These are phyloP conservation scores for Leptestheria dahalacensis DNA, from an alignment of 1,140 invertebrate genomes.

Conservation along the genomic window DNA sequence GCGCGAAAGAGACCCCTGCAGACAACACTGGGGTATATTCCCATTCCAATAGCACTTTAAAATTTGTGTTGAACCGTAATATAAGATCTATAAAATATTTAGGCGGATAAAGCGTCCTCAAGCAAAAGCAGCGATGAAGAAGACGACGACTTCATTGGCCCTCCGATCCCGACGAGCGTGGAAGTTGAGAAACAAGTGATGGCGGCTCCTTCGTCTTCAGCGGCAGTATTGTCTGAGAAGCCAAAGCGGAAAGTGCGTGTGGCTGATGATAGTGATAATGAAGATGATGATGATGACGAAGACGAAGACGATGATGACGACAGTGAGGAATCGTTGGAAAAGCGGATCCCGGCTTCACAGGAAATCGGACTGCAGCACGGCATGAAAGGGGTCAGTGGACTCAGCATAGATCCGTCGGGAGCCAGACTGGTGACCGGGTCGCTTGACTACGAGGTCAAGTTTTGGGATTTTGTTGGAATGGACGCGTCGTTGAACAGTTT, in stretches of 20 bases:
- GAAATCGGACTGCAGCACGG: slow-evolving; percentile 76
- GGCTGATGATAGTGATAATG: slow-evolving; percentile 17
- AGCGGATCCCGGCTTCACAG: slow-evolving; percentile 56
- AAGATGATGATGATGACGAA: slow-evolving; percentile 25
- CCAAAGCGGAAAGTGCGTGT: slow-evolving; percentile 11
- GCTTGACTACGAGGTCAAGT: slow-evolving; percentile 85
- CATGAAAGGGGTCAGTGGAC: slow-evolving; percentile 64
- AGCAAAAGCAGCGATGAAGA: too few relatives aligned
- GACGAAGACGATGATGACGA: slow-evolving; percentile 38
- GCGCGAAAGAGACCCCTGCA: slow-evolving; percentile 19
- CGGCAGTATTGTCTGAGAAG: slow-evolving; percentile 5
- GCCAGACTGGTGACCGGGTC: slow-evolving; percentile 82
- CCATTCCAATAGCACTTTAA: too few relatives aligned
- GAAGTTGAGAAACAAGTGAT: slow-evolving; percentile 20
- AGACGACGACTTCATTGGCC: background rate
- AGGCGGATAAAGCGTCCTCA: too few relatives aligned
- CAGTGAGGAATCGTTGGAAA: slow-evolving; percentile 31
- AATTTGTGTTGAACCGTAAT: slow-evolving; percentile 16
- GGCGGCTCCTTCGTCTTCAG: slow-evolving; percentile 24
- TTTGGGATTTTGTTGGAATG: slow-evolving; percentile 99
- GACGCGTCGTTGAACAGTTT: slow-evolving; percentile 79
- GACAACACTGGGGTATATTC: too few relatives aligned
- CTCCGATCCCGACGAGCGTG: slow-evolving; percentile 9
- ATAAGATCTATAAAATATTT: slow-evolving; percentile 15
- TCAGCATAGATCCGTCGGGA: slow-evolving; percentile 82